phyloP scores from a whole-genome alignment of 2,113 vertebrate species.

The Archilochus colubris region DNA sequence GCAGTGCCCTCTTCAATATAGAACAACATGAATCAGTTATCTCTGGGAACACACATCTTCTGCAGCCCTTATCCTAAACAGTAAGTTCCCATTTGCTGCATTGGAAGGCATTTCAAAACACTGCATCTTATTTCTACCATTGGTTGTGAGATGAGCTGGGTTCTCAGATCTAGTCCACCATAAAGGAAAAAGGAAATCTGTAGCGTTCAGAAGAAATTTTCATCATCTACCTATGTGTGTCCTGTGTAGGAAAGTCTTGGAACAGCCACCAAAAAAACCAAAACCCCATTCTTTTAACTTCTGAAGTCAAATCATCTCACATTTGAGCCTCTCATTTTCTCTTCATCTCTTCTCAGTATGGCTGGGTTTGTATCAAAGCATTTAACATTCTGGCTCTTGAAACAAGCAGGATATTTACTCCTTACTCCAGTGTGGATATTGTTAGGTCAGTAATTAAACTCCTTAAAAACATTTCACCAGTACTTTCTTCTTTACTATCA shows the following conservation, averaged over 20 bases:
- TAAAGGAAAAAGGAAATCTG: not conserved
- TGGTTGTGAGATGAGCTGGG: not conserved
- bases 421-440: not conserved
- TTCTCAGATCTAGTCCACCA: not conserved
- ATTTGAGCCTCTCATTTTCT: not conserved
- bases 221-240: not conserved
- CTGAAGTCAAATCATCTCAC: not conserved
- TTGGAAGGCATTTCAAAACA: not conserved
- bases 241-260: not conserved
- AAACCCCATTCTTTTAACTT: not conserved
- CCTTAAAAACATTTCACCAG: not conserved
- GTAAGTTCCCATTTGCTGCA: not conserved
- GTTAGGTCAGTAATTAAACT: not conserved
- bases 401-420: not conserved
- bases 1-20: not conserved
- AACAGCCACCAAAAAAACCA: not conserved
- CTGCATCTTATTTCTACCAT: not conserved
- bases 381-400: not conserved
- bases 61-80: accelerated
- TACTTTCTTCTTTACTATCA: not conserved
- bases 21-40: not conserved
- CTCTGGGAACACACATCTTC: not conserved
- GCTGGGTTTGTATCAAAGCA: not conserved
- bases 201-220: not conserved
- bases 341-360: not conserved